Evolutionary conservation across 2,888 invertebrate species (phyloP).

Genomic region (Leptinotarsa tumamoca): DNA sequence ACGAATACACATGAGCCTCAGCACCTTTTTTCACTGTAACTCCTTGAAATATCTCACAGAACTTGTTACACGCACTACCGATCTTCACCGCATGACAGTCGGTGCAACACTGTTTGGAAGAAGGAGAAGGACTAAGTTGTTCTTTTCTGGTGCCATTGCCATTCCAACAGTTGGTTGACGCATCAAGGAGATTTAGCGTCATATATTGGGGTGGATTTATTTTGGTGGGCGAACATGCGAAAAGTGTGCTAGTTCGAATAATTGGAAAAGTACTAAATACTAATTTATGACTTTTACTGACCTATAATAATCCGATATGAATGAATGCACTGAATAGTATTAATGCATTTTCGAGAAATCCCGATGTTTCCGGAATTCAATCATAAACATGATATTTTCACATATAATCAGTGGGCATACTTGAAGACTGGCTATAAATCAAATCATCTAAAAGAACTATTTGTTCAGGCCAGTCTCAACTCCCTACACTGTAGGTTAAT

Average conservation of each 20-base stretch:
- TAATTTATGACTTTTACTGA: too few species aligned
- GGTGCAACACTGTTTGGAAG: background rate
- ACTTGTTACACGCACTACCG: background rate
- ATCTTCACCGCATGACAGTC: background rate
- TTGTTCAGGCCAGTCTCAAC: too few species aligned
- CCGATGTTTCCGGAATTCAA: too few species aligned
- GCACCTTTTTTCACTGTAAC: background rate
- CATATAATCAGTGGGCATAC: too few species aligned
- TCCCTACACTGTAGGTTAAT: too few species aligned
- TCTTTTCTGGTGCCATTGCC: background rate
- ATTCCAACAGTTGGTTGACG: slow-evolving; percentile 3
- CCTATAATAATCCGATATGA: too few species aligned
- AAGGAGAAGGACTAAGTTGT: background rate
- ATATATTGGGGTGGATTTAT: background rate
- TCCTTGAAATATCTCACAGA: background rate
- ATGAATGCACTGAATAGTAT: too few species aligned
- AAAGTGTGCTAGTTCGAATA: background rate
- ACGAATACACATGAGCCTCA: background rate
- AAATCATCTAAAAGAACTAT: too few species aligned
- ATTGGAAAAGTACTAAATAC: background rate
- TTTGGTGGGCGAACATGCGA: background rate
- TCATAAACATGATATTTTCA: too few species aligned
- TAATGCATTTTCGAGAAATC: too few species aligned
- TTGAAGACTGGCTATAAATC: too few species aligned
- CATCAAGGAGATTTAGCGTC: background rate